phyloP scores from a whole-genome alignment of 1,140 invertebrate genomes.

The Drosophila kohkoa region DNA sequence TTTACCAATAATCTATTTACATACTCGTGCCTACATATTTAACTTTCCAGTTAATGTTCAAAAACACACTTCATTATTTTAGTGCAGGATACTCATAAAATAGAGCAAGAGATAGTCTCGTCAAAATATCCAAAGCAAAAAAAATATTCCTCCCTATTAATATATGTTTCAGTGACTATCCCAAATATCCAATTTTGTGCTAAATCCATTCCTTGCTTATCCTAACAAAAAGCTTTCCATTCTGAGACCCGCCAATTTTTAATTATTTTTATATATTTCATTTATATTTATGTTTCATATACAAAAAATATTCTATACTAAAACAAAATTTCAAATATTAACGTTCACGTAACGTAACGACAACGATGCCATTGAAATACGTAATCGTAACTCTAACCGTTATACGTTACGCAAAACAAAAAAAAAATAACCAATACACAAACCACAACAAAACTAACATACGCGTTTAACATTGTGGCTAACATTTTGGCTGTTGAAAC shows the following conservation, averaged over 20 bases:
- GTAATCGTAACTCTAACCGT: slow-evolving; percentile 62
- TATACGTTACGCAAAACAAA: slow-evolving; percentile 40
- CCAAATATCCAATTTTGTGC: slow-evolving; percentile 14
- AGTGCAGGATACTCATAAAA: slow-evolving; percentile 23
- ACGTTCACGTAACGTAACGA: slow-evolving; percentile 29
- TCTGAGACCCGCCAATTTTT: slow-evolving; percentile 16
- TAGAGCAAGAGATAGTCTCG: slow-evolving; percentile 69
- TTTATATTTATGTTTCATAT: slow-evolving; percentile 66
- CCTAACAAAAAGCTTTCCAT: slow-evolving; percentile 27
- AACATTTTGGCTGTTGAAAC: slow-evolving; percentile 50
- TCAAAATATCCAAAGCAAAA: slow-evolving; percentile 54
- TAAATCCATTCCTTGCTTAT: slow-evolving; percentile 40
- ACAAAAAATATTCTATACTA: slow-evolving; percentile 33
- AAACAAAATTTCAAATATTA: slow-evolving; percentile 45
- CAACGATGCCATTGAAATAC: slow-evolving; percentile 77
- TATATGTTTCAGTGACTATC: slow-evolving; percentile 42
- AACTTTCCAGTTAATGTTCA: slow-evolving; percentile 6
- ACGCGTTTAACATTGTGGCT: slow-evolving; percentile 55
- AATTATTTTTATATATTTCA: slow-evolving; percentile 31
- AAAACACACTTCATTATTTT: slow-evolving; percentile 43
- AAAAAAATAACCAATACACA: slow-evolving; percentile 49
- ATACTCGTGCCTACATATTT: neutral
- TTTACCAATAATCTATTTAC: slow-evolving; percentile 3
- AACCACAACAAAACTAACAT: slow-evolving; percentile 53
- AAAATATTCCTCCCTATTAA: slow-evolving; percentile 17